Percentiles rank a stretch among this genome's conserved stretches.
phyloP scores from a whole-genome alignment of 64 coral and sea anemone genomes.

The Pocillopora damicornis region DNA sequence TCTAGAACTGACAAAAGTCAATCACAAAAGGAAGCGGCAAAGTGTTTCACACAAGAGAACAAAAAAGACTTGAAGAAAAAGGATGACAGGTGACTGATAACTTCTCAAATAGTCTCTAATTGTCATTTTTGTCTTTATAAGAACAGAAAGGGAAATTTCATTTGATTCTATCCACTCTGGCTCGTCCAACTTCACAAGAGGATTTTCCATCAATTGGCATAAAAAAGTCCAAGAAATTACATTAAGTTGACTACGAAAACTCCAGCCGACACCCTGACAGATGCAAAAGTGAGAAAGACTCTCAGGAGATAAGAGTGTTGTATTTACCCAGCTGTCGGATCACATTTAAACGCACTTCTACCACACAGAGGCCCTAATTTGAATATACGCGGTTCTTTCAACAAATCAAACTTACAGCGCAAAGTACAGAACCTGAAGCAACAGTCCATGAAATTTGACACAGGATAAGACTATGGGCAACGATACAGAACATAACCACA shows the following conservation, averaged over 20 bases:
- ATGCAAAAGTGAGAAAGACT: not conserved
- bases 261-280: not conserved
- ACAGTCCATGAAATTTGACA: not conserved
- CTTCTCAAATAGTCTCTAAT: not conserved
- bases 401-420: not conserved
- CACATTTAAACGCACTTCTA: conserved; percentile 1
- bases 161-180: not conserved
- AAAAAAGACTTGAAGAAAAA: not conserved
- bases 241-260: not conserved
- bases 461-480: not conserved
- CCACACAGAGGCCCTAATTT: not conserved
- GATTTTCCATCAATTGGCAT: not conserved
- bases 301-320: conserved; percentile 5
- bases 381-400: conserved; percentile 8
- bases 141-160: not conserved
- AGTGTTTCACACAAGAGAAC: not conserved
- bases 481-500: not conserved
- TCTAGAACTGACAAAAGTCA: not conserved
- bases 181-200: not conserved
- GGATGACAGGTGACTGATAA: conserved; percentile 9
- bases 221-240: not conserved
- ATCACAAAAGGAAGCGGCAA: too few relatives aligned
- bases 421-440: not conserved
- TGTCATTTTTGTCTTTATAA: not conserved
- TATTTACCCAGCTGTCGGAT: conserved; percentile 23